phyloP scores from a whole-genome alignment of 2,113 vertebrate species.

The Microtus montanus region DNA sequence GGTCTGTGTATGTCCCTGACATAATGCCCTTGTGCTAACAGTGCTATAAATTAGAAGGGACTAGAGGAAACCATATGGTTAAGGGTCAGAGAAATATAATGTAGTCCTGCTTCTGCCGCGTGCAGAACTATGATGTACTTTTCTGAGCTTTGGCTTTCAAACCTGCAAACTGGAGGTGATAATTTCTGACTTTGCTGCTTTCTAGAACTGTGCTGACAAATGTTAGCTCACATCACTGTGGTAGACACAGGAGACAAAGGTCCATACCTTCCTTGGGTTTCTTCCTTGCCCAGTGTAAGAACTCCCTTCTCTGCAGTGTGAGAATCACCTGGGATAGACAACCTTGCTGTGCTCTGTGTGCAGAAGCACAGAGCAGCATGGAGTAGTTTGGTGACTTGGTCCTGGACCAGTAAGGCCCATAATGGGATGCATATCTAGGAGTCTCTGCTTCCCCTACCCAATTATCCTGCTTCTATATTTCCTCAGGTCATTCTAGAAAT shows the following conservation, averaged over 20 bases:
- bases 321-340: too few species aligned
- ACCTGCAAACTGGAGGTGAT: not conserved
- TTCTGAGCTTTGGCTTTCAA: not conserved
- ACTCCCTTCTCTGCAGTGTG: too few species aligned
- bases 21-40: not conserved
- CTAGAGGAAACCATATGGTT: not conserved
- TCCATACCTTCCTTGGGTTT: not conserved
- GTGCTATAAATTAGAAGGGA: not conserved
- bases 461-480: not conserved
- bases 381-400: not conserved
- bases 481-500: not conserved
- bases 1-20: not conserved
- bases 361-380: not conserved
- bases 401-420: not conserved
- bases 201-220: not conserved
- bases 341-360: too few species aligned
- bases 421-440: too few species aligned
- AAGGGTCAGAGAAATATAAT: not conserved
- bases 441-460: not conserved
- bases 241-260: not conserved
- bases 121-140: not conserved
- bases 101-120: not conserved
- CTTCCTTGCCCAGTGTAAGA: not conserved
- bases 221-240: not conserved
- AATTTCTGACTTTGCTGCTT: not conserved